Evolutionary conservation across 2,888 invertebrate genomes (phyloP).

Genomic region (Seladonia tumulorum): DNA sequence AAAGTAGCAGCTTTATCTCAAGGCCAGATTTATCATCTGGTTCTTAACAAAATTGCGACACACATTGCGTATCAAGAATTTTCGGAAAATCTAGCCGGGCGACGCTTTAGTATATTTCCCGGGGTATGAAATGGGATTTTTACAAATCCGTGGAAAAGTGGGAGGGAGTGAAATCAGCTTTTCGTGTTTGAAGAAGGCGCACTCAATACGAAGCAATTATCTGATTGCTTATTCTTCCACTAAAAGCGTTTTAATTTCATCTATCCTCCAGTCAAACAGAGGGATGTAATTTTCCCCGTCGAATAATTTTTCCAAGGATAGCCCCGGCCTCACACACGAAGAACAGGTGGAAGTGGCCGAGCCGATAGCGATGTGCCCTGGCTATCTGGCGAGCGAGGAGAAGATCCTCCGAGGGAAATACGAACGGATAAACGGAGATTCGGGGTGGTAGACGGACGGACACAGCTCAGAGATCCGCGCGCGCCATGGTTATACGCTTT

Average conservation of each 20-base stretch:
- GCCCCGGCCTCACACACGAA: not conserved
- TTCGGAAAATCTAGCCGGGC: not conserved
- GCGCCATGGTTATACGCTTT: slow-evolving; percentile 81
- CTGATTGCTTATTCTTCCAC: slow-evolving; percentile 43
- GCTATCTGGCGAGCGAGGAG: slow-evolving; percentile 71
- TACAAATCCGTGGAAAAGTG: not conserved
- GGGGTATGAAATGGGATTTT: not conserved
- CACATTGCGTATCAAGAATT: not conserved
- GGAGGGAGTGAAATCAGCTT: not conserved
- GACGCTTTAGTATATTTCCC: not conserved
- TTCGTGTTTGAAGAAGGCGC: slow-evolving; percentile 3
- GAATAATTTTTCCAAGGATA: slow-evolving; percentile 49
- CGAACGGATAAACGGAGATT: slow-evolving; percentile 64
- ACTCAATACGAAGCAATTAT: slow-evolving; percentile 44
- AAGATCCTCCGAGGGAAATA: slow-evolving; percentile 65
- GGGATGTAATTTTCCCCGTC: slow-evolving; percentile 43
- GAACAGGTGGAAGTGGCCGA: slow-evolving; percentile 64
- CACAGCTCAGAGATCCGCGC: slow-evolving; percentile 71
- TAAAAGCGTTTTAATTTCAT: slow-evolving; percentile 47
- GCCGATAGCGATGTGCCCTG: slow-evolving; percentile 78
- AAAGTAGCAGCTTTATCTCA: too few species aligned
- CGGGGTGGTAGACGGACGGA: slow-evolving; percentile 64
- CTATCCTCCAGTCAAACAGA: slow-evolving; percentile 33
- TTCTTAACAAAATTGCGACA: too few species aligned
- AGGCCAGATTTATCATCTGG: too few species aligned